Evolutionary conservation across 2,888 invertebrate genomes (phyloP).

Genomic region (Epinotia bilunana): DNA sequence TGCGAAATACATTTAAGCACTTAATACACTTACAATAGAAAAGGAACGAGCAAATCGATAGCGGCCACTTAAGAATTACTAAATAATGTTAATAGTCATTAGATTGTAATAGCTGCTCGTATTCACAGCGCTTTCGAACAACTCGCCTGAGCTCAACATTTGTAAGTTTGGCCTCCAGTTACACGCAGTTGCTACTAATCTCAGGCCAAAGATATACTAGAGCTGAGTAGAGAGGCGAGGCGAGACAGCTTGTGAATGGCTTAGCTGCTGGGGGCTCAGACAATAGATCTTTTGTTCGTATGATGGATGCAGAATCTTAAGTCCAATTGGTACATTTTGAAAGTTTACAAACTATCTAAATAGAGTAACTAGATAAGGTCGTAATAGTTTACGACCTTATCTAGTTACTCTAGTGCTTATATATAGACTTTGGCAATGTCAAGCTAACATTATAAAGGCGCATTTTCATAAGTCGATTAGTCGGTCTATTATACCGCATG

Average conservation of each 20-base stretch:
- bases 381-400: too few species aligned
- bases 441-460: neutral
- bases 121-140: neutral
- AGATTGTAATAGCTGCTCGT: conserved; percentile 53
- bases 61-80: conserved; percentile 54
- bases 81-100: conserved; percentile 56
- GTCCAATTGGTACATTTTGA: conserved; percentile 69
- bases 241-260: neutral
- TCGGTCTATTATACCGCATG: too few species aligned
- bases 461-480: too few species aligned
- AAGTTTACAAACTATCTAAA: conserved; percentile 71
- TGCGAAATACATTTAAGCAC: neutral
- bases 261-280: conserved; percentile 47
- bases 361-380: conserved; percentile 70
- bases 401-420: too few species aligned
- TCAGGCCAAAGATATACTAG: neutral
- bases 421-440: conserved; percentile 53
- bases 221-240: neutral
- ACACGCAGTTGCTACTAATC: neutral
- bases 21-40: conserved; percentile 25
- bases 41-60: conserved; percentile 27
- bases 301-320: conserved; percentile 51
- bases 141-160: neutral
- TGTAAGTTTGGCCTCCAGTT: neutral
- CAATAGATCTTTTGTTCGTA: conserved; percentile 68